These are phyloP conservation scores for Biston betularia DNA, from an alignment of 2,888 invertebrate species.

Conservation along the genomic window DNA sequence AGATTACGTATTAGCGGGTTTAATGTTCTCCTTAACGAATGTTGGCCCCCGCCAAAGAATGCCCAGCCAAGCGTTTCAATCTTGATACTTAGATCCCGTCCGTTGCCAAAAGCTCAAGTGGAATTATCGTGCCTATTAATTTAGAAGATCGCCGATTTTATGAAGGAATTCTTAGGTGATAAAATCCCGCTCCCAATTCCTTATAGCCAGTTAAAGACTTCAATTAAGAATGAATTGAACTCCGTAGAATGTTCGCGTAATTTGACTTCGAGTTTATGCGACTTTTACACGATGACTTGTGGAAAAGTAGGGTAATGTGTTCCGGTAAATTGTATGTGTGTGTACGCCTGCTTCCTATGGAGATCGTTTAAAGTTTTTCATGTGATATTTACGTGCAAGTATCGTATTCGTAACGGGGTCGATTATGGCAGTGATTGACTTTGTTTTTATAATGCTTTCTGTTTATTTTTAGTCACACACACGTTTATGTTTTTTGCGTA, in stretches of 20 bases:
- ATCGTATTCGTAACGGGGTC: constrained; percentile 2
- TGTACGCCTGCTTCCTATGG: constrained; percentile 24
- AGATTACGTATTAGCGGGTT: constrained; percentile 8
- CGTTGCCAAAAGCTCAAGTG: constrained; percentile 44
- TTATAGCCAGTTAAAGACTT: constrained; percentile 51
- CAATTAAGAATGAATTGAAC: constrained; percentile 49
- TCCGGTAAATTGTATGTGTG: constrained; percentile 30
- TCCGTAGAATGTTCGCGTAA: constrained; percentile 38
- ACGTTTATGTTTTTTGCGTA: too few relatives aligned
- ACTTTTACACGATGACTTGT: constrained; percentile 38
- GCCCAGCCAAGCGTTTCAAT: constrained; percentile 33
- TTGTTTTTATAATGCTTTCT: neutral
- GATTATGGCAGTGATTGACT: neutral
- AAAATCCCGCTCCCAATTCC: constrained; percentile 51
- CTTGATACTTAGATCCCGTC: constrained; percentile 41
- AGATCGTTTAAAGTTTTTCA: constrained; percentile 31
- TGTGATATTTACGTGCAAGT: constrained; percentile 20
- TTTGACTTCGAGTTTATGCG: constrained; percentile 40
- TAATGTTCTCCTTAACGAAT: constrained; percentile 10
- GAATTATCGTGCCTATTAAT: constrained; percentile 54
- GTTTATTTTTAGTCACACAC: neutral
- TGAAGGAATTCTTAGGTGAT: constrained; percentile 53
- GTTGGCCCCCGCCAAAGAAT: constrained; percentile 37
- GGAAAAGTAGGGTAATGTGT: constrained; percentile 38
- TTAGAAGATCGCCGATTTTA: constrained; percentile 52